Conservation (phyloP, 2,797 vertebrate genomes). For the Dromococcyx pavoninus region DNA sequence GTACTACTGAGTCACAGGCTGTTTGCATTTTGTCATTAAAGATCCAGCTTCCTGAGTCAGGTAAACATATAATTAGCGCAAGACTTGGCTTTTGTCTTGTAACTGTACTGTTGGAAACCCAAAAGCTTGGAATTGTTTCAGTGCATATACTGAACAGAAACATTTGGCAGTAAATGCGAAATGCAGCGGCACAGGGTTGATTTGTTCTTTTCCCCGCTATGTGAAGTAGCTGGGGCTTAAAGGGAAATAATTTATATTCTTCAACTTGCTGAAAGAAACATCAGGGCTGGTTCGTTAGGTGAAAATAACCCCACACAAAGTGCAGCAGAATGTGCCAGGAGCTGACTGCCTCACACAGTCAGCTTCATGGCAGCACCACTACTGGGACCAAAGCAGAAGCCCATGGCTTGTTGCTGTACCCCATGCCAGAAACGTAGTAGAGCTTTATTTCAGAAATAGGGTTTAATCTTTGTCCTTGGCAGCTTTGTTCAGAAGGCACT, state of each 20-base stretch:
- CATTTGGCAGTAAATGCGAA: neutral
- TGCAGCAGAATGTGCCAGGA: neutral
- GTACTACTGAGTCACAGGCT: neutral
- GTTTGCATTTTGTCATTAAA: neutral
- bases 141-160: neutral
- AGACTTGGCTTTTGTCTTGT: neutral
- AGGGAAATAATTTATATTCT: neutral
- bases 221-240: neutral
- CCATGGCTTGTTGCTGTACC: rapidly evolving
- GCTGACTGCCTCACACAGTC: rapidly evolving
- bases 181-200: neutral
- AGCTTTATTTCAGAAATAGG: neutral
- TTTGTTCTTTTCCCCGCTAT: rapidly evolving
- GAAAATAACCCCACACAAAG: neutral
- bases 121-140: neutral
- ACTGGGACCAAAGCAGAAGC: neutral
- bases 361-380: rapidly evolving
- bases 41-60: neutral
- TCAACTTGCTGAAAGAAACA: neutral
- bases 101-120: neutral
- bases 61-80: neutral
- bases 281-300: neutral
- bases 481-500: neutral
- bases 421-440: neutral
- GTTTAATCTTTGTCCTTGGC: neutral